Percentiles rank a stretch among this genome's conserved stretches.
Evolutionary conservation across 2,888 invertebrate genomes (phyloP).

Genomic region (Strigamia transsilvanica): DNA sequence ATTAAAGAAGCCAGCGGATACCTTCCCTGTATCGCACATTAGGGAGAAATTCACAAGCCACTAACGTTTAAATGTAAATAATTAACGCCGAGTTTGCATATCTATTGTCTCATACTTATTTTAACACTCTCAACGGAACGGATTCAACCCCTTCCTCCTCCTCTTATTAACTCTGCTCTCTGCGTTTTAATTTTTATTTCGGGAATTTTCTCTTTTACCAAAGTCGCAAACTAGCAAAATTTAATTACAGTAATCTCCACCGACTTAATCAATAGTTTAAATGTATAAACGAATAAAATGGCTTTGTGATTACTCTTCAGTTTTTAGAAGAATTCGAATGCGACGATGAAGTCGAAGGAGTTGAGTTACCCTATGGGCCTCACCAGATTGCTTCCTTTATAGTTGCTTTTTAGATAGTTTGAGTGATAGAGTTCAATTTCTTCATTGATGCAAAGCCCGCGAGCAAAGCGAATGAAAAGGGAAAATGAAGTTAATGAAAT

Average conservation of each 20-base stretch:
- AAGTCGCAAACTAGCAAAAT: conserved; percentile 26
- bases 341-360: background rate
- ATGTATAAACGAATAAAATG: conserved; percentile 38
- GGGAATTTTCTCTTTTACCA: background rate
- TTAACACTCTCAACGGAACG: background rate
- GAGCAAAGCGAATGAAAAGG: background rate
- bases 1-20: background rate
- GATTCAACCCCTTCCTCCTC: background rate
- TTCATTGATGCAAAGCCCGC: conserved; percentile 17
- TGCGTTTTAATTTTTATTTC: conserved; percentile 10
- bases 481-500: conserved; percentile 38
- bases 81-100: background rate
- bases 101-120: background rate
- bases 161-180: background rate
- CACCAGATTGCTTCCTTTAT: conserved; percentile 26
- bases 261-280: conserved; percentile 27
- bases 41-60: conserved; percentile 16
- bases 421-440: conserved; percentile 31
- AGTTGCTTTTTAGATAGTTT: conserved; percentile 31
- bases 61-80: background rate
- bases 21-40: background rate
- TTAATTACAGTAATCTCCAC: conserved; percentile 10
- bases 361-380: conserved; percentile 4
- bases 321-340: conserved; percentile 9
- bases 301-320: conserved; percentile 30